A percentile compares a stretch with the other conserved stretches of the same genome.
phyloP scores from a whole-genome alignment of 2,113 vertebrate genomes.

The Romanogobio albipinnatus region DNA sequence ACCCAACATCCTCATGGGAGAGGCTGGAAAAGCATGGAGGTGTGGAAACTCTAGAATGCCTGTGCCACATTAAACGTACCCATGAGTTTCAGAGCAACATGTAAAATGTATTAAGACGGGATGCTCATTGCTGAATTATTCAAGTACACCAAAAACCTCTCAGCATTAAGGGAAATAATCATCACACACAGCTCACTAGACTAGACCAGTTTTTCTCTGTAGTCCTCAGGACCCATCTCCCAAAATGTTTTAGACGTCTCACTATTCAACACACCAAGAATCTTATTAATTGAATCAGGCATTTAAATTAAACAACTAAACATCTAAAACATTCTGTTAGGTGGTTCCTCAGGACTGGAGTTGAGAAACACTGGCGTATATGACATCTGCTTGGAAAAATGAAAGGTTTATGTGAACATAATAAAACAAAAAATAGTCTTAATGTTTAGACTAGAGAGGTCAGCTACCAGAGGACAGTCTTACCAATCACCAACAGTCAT shows the following conservation, averaged over 20 bases:
- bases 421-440: background rate
- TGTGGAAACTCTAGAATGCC: background rate
- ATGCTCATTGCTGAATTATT: constrained; percentile 44
- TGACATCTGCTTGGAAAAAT: background rate
- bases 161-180: constrained; percentile 1
- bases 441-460: background rate
- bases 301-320: background rate
- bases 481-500: too few relatives aligned
- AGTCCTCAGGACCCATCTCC: background rate
- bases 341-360: background rate
- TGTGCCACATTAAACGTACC: constrained; percentile 24
- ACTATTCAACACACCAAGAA: background rate
- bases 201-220: background rate
- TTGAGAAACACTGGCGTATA: background rate
- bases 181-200: background rate
- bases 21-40: constrained; percentile 26
- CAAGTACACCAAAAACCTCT: constrained; percentile 26
- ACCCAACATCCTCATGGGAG: constrained; percentile 33
- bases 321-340: background rate
- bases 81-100: constrained; percentile 16
- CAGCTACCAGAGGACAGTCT: background rate
- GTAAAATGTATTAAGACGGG: constrained; percentile 31
- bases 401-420: background rate
- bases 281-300: background rate
- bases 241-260: background rate